These are phyloP conservation scores for Aplysina aerophoba DNA, from an alignment of 37 sponge, comb jelly and placozoan genomes.

Conservation along the genomic window DNA sequence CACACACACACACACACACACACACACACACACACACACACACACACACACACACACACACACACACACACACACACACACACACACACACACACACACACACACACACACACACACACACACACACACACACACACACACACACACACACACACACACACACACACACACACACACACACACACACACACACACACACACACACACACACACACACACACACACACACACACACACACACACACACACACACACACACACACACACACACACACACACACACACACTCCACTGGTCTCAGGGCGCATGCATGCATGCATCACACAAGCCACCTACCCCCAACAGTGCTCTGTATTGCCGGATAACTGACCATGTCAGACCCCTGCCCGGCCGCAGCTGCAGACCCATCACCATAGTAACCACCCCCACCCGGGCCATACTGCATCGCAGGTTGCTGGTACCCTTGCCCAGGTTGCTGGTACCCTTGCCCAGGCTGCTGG, in stretches of 20 bases:
- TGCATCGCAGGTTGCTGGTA: constrained; percentile 10
- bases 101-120: too few species aligned
- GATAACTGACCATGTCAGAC: constrained; percentile 33
- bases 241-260: not conserved
- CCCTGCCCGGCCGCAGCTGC: constrained; percentile 13
- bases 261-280: not conserved
- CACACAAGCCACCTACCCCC: constrained; percentile 19
- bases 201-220: too few species aligned
- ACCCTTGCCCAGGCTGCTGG: constrained; percentile 22
- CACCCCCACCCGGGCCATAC: constrained; percentile 10
- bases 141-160: too few species aligned
- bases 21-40: too few species aligned
- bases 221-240: not conserved
- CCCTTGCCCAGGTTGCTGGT: not conserved
- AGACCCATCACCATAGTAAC: constrained; percentile 31
- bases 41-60: too few species aligned
- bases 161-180: too few species aligned
- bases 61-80: too few species aligned
- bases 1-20: too few species aligned
- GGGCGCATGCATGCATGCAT: not conserved
- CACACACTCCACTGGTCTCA: not conserved
- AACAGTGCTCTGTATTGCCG: constrained; percentile 19
- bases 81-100: too few species aligned
- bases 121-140: too few species aligned
- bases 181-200: too few species aligned